Base-by-base conservation (phyloP, 2,797 vertebrate species). In the Clarias pachynema region DNA sequence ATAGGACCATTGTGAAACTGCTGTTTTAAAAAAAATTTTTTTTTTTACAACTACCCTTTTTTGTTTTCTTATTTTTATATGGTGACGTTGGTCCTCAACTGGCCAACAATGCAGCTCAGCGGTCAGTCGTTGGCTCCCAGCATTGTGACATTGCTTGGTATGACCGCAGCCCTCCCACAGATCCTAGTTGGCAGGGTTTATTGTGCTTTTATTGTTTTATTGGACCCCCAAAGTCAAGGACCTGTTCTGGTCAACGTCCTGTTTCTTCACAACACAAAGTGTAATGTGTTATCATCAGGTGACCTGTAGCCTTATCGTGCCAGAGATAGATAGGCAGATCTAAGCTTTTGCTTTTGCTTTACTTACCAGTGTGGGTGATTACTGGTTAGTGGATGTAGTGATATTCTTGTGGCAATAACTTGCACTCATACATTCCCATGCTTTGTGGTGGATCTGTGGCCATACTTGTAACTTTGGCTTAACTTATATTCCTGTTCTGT, bases 211-310 rank as follows among this genome's bases (percentile, higher is more conserved):
- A 87, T 89, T 86, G 83, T 87, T 91, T 89, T 89, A 90, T 87
- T 89, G 86, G 88, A 65, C 86, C 69, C 86, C 83, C 86, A 91
- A 91, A 89, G 87, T 91, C 87, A 90, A 89, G 89, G 86, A 83
- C 85, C 86, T 77, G 37, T 86, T 83, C 66, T 86, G 84, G 88
- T 62, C 84, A 85, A 86, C 91, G 90, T 90, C 91, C 91, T 90
- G 92, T 93, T 89, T 85, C 77, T 75, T 73, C 73, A 80, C 26
- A 81, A 84, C 57, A 60, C 73, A 77, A n/a, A 74, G 53, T 37
- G 18, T 77, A 78, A 85, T 40, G 37, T 79, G 70, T 83, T 72
- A n/a, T 63, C 44, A 53, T 84, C 49, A 79, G 57, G 56, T 24
- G 66, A 66, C 20, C 37, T 53, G 14, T 82, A 14, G 69, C 26